These are phyloP conservation scores for Camponotus fellah DNA, from an alignment of 2,888 invertebrate genomes.

Conservation along the genomic window DNA sequence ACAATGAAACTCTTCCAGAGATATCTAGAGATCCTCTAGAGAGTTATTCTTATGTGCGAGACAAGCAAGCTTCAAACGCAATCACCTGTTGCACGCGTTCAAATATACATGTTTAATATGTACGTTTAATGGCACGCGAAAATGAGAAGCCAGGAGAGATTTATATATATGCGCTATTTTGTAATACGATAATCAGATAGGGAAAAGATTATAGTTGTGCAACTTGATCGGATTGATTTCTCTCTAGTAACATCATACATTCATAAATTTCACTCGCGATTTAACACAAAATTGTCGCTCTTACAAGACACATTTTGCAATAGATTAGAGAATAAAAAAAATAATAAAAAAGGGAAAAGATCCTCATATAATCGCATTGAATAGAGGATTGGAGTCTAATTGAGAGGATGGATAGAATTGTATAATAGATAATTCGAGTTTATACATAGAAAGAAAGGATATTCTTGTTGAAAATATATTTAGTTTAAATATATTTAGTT, in stretches of 20 bases:
- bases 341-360: not conserved
- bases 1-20: not conserved
- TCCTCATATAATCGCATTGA: not conserved
- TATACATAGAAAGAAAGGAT: too few species aligned
- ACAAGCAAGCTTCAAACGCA: too few species aligned
- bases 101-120: not conserved
- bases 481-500: too few species aligned
- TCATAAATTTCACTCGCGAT: conserved; percentile 24
- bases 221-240: conserved; percentile 32
- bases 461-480: too few species aligned
- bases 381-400: not conserved
- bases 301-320: not conserved
- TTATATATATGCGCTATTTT: conserved; percentile 10
- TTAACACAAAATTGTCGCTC: not conserved
- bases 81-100: conserved; percentile 4
- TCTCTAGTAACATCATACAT: conserved; percentile 19
- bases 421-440: not conserved
- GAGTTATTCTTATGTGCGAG: not conserved
- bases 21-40: not conserved
- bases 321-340: not conserved
- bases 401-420: not conserved
- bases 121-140: conserved; percentile 1
- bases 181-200: conserved; percentile 3
- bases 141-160: not conserved
- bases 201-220: conserved; percentile 13